A percentile compares a stretch with the other conserved stretches of the same genome.
These are phyloP conservation scores for Corythornis leucogaster DNA, from an alignment of 2,797 vertebrate genomes.

Conservation along the genomic window DNA sequence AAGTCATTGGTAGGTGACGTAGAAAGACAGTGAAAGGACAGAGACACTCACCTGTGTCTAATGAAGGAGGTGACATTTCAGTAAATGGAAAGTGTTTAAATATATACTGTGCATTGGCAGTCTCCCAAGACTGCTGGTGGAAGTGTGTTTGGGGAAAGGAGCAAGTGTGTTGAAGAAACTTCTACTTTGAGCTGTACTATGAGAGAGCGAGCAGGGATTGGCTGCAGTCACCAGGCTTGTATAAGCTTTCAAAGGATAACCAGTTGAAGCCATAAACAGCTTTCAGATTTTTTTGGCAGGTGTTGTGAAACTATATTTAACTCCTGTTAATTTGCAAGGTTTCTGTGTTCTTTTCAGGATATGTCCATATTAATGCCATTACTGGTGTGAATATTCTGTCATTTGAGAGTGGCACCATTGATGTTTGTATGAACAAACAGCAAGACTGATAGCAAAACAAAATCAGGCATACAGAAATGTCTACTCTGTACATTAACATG, in stretches of 20 bases:
- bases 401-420: not conserved
- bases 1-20: not conserved
- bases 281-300: not conserved
- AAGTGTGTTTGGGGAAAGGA: not conserved
- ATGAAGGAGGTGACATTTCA: constrained; percentile 59
- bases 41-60: constrained; percentile 59
- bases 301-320: not conserved
- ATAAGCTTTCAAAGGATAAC: not conserved
- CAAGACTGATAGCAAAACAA: not conserved
- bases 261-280: not conserved
- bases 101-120: not conserved
- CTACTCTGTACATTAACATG: not conserved
- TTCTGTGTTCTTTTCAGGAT: not conserved
- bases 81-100: constrained; percentile 45
- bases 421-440: not conserved
- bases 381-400: not conserved
- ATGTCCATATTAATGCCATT: not conserved
- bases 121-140: constrained; percentile 20
- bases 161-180: not conserved
- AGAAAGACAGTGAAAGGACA: constrained; percentile 34
- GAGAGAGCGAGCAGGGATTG: not conserved
- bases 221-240: not conserved
- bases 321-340: not conserved
- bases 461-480: not conserved
- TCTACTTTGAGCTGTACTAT: not conserved